These are phyloP conservation scores for Furcula furcula DNA, from an alignment of 2,888 invertebrate genomes.

Conservation along the genomic window DNA sequence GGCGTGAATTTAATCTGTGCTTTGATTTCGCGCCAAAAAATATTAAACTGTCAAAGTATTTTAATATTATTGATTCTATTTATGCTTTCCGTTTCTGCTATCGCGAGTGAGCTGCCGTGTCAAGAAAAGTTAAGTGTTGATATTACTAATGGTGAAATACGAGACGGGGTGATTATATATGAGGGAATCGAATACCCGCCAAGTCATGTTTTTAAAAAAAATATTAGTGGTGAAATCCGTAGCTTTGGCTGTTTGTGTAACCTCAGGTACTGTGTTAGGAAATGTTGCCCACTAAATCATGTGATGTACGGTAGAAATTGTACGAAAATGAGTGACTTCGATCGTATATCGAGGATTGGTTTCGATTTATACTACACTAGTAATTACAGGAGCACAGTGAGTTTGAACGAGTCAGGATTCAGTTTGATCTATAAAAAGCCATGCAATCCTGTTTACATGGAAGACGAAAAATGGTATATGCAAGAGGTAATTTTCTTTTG, in stretches of 20 bases:
- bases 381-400: slow-evolving; percentile 31
- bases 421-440: slow-evolving; percentile 40
- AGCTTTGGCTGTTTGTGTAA: slow-evolving; percentile 59
- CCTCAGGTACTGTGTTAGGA: slow-evolving; percentile 51
- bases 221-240: slow-evolving; percentile 39
- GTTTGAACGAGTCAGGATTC: slow-evolving; percentile 31
- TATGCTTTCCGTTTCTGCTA: slow-evolving; percentile 23
- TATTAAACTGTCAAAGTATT: slow-evolving; percentile 8
- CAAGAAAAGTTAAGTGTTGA: slow-evolving; percentile 46
- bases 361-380: slow-evolving; percentile 37
- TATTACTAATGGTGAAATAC: slow-evolving; percentile 36
- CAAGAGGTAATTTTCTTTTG: slow-evolving; percentile 49
- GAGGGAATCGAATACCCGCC: slow-evolving; percentile 20
- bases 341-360: slow-evolving; percentile 37
- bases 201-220: slow-evolving; percentile 43
- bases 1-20: slow-evolving; percentile 11
- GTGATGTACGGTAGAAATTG: slow-evolving; percentile 33
- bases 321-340: slow-evolving; percentile 24
- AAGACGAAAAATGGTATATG: slow-evolving; percentile 45
- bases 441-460: slow-evolving; percentile 35
- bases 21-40: slow-evolving; percentile 4
- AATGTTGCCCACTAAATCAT: slow-evolving; percentile 58
- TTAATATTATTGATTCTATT: slow-evolving; percentile 28
- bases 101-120: slow-evolving; percentile 35
- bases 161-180: slow-evolving; percentile 39